Evolutionary conservation across 2,797 vertebrate species (phyloP), one percentile per base, ranked within the genome.

Genomic region (Anolis apletophallus): DNA sequence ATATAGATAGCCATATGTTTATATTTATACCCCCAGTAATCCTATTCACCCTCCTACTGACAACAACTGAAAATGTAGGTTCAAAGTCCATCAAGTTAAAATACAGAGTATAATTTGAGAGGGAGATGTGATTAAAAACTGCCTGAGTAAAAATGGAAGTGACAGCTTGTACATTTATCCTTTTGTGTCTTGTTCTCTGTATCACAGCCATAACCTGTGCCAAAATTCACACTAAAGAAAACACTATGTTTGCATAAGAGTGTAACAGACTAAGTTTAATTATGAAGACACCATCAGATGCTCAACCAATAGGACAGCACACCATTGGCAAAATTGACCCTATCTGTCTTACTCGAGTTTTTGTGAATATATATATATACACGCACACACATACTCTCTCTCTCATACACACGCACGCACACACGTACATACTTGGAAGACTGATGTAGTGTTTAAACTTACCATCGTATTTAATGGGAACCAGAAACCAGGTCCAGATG

Each of bases 391-490:
- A 61, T n/a, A n/a, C n/a, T n/a, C n/a, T n/a, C n/a, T n/a, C n/a
- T n/a, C n/a, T n/a, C n/a, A n/a, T n/a, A n/a, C 6, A 61, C 21
- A 26, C 19, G 26, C 50, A 81, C 50, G 80, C n/a, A 32, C 80
- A 74, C 86, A 46, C 77, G 90, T 82, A 89, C 16, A 88, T n/a
- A 89, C 61, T 50, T 86, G 21, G 57, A 90, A 89, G 83, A 84
- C 36, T 4, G 69, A 64, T 86, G n/a, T 26, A 69, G 52, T 13
- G 67, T 91, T 91, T 32, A 54, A 88, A 84, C 0, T 87, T 82
- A 11, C 67, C 10, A 3, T 85, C 55, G 79, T 54, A 32, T 10
- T 21, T 89, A 68, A 71, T 85, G 23, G 40, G 74, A 90, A 79
- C 64, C 88, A 90, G 34, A 87, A 88, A 57, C 17, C 32, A 92